Base-by-base conservation (phyloP, 1,140 invertebrate species). In the Scaptomyza pallida region DNA sequence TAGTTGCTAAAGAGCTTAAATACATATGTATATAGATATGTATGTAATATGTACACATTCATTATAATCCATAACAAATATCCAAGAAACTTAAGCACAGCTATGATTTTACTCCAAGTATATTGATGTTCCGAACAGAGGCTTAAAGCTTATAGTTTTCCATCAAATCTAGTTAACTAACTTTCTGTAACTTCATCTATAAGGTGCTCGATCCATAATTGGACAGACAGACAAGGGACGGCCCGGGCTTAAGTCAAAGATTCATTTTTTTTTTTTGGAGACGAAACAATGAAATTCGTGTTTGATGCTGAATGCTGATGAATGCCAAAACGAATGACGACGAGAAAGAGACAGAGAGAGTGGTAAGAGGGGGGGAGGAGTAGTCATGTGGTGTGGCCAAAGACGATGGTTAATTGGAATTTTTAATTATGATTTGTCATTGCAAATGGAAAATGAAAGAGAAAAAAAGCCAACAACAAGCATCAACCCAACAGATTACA, bases 401-500 rank as follows among this genome's bases (percentile, higher is more conserved):
- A 78, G 74, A 82, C 69, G 63, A 50, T 69, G 80, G 78, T 74
- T 82, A 82, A 82, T 82, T 82, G 78, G 74, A 82, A 82, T 82
- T 82, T 82, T 82, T 82, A 82, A 82, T 82, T 82, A 82, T 82
- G 78, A 82, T 82, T 82, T 82, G 78, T 82, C 78, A 82, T 70
- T 71, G 70, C 62, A 45, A 59, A 65, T 44, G 43, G 44, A 50
- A 26, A 21, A 37, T 37, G 2, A 51, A 56, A 48, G 17, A 44
- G 30, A 50, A 56, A 55, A 52, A 15, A 43, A 43, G 41, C 19
- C 15, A 44, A 15, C 26, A 60, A 41, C 54, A 40, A 64, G n/a
- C n/a, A n/a, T n/a, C n/a, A n/a, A n/a, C n/a, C n/a, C n/a, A n/a
- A n/a, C 70, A 55, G 23, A 63, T 50, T 13, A 17, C 15, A 16